These are phyloP conservation scores for Hystrix brachyura DNA, from an alignment of 2,113 vertebrate genomes.

Conservation along the genomic window DNA sequence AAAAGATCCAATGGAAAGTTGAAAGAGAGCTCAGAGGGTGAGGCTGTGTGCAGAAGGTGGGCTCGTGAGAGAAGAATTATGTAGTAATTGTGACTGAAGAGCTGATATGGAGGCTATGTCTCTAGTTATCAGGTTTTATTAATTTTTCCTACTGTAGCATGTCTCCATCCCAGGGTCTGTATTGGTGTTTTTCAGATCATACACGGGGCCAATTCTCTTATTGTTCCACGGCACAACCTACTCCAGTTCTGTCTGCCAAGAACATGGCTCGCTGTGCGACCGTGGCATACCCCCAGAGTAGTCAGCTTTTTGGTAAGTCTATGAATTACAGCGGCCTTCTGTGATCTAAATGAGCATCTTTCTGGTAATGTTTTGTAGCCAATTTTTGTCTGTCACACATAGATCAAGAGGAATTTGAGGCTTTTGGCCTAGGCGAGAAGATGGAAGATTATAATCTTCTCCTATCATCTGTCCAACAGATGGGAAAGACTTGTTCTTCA, in stretches of 20 bases:
- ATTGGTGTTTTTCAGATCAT: slow-evolving; percentile 17
- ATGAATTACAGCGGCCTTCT: not conserved
- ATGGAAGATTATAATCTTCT: not conserved
- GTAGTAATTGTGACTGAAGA: not conserved
- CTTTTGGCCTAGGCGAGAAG: rapidly evolving
- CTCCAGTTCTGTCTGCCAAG: rapidly evolving
- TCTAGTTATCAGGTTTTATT: not conserved
- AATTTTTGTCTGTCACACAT: not conserved
- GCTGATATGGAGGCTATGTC: not conserved
- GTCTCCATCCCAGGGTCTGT: not conserved
- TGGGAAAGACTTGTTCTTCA: not conserved
- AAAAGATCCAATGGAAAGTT: not conserved
- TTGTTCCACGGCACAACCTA: not conserved
- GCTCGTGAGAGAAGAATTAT: not conserved
- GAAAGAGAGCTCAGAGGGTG: not conserved
- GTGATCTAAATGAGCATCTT: not conserved
- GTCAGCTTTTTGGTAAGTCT: not conserved
- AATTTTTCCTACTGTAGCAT: not conserved
- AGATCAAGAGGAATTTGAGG: rapidly evolving
- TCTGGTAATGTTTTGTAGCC: not conserved
- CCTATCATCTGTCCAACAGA: rapidly evolving
- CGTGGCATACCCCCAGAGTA: rapidly evolving
- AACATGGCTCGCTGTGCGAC: rapidly evolving
- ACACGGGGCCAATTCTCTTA: rapidly evolving
- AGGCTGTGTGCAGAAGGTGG: not conserved